Percentiles rank a stretch among this genome's conserved stretches.
Evolutionary conservation across 2,797 vertebrate genomes (phyloP).

Genomic region (Protosalanx chinensis): DNA sequence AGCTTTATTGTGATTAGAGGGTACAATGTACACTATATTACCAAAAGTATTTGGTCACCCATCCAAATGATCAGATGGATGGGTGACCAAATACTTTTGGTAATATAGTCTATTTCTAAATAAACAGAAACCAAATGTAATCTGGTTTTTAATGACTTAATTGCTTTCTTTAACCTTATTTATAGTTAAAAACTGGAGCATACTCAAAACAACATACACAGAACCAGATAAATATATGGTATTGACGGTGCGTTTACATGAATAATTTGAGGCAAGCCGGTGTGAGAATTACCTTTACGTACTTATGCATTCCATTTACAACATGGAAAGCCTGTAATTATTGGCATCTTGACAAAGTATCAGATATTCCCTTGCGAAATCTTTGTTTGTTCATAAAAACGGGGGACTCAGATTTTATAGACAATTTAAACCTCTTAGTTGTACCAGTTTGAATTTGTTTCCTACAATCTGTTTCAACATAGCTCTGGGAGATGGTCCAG

Average conservation of each 20-base stretch:
- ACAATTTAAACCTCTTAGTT: constrained; percentile 66
- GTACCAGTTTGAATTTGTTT: constrained; percentile 66
- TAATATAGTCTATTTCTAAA: not conserved
- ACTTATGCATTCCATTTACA: constrained; percentile 16
- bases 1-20: not conserved
- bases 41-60: too few species aligned
- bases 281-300: constrained; percentile 18
- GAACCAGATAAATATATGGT: not conserved
- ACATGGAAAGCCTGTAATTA: constrained; percentile 29
- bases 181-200: not conserved
- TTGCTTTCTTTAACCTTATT: not conserved
- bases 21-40: not conserved
- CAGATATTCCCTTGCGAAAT: constrained; percentile 37
- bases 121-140: not conserved
- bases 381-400: constrained; percentile 47
- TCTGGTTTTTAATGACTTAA: not conserved
- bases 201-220: not conserved
- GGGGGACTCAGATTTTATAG: constrained; percentile 67
- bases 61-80: too few species aligned
- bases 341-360: constrained; percentile 25
- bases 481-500: constrained; percentile 63
- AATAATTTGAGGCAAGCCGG: constrained; percentile 4
- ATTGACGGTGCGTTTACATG: constrained; percentile 6
- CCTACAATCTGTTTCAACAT: constrained; percentile 71
- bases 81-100: too few species aligned